Evolutionary conservation across 2,888 invertebrate species (phyloP).

Genomic region (Cabera pusaria): DNA sequence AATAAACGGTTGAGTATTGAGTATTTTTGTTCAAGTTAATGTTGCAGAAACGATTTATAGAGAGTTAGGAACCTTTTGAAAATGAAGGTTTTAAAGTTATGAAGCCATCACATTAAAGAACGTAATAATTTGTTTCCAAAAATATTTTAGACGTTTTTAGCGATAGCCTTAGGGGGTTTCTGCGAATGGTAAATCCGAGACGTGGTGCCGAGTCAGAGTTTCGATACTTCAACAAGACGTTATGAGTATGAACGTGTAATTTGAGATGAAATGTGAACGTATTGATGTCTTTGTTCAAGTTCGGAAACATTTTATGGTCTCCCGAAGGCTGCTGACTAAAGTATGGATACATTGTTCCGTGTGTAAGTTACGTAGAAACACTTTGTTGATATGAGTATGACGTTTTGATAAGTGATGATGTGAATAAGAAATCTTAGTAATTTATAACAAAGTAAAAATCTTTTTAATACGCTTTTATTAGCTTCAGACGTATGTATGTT

Average conservation of each 20-base stretch:
- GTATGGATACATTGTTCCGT: slow-evolving; percentile 58
- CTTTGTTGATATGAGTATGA: too few relatives aligned
- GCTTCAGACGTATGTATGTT: too few relatives aligned
- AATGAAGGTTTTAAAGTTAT: too few relatives aligned
- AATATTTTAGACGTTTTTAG: slow-evolving; percentile 28
- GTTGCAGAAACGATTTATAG: too few relatives aligned
- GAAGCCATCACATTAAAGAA: slow-evolving; percentile 26
- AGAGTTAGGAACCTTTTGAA: too few relatives aligned
- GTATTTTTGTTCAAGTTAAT: too few relatives aligned
- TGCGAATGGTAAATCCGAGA: slow-evolving; percentile 49
- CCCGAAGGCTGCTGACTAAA: slow-evolving; percentile 69
- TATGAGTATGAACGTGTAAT: slow-evolving; percentile 68
- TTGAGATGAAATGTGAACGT: slow-evolving; percentile 78
- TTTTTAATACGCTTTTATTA: too few relatives aligned
- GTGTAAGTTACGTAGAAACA: slow-evolving; percentile 6
- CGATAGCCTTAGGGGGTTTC: slow-evolving; percentile 57
- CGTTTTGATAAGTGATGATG: too few relatives aligned
- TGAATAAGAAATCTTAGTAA: too few relatives aligned
- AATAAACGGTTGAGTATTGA: too few relatives aligned
- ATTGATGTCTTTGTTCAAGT: slow-evolving; percentile 79
- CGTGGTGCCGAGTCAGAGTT: slow-evolving; percentile 31
- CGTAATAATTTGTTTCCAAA: slow-evolving; percentile 25
- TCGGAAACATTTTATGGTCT: slow-evolving; percentile 55
- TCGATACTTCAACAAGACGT: slow-evolving; percentile 45
- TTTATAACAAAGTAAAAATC: too few relatives aligned